Base-by-base conservation (phyloP, 1,140 invertebrate genomes). In the Drosophila mauritiana region DNA sequence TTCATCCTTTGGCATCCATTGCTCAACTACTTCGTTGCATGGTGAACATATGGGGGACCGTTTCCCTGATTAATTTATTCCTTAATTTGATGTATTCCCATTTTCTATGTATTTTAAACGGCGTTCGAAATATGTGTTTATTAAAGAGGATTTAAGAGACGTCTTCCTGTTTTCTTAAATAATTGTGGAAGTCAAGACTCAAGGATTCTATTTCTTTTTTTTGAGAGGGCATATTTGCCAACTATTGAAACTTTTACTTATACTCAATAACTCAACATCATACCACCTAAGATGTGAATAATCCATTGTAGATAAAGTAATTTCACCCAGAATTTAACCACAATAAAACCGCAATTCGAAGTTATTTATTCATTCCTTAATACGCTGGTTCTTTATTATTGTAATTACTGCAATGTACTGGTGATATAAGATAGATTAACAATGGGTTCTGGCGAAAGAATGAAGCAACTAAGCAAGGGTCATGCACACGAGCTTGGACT, bases 351-450 rank as follows among this genome's bases (percentile, higher is more conserved):
- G 17, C 7, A 7, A 15, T 0, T 8, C 13, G 4, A 13, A 43
- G 58, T 57, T 65, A 69, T 78, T 77, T 80, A 74, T 81, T 78
- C 74, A 81, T 75, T 86, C 78, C 74, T 86, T 80, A 85, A 84
- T 69, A 77, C 75, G 70, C 39, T 61, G 45, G 51, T 76, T 78
- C 45, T 85, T 78, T 86, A 81, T 84, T 84, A 64, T 53, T 53
- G 74, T 86, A 80, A 78, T 78, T 81, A 72, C 73, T 85, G 63
- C 58, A 72, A 62, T 79, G 56, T 73, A 65, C 73, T 73, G 56
- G 59, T 86, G 64, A 43, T 22, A 65, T 67, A 36, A 54, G 46
- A 48, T 77, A 72, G 43, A 67, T 58, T 64, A 69, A 57, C 75
- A 74, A 73, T 73, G 67, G 70, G 20, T 27, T 62, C 36, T 54